phyloP scores from a whole-genome alignment of 2,888 invertebrate genomes.

The Baronia brevicornis region DNA sequence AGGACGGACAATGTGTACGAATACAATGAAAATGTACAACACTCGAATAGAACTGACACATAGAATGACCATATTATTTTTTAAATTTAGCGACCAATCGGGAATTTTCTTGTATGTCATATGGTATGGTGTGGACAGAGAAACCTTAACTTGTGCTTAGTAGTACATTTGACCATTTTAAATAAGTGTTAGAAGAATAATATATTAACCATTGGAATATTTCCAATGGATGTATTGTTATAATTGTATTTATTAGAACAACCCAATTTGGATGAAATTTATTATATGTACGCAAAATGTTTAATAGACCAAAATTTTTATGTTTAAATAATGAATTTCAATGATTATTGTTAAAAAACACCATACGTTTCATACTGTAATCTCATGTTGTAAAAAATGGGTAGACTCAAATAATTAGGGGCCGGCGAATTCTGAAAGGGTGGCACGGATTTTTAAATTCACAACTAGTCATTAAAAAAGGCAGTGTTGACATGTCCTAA shows the following conservation, averaged over 20 bases:
- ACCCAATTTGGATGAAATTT: constrained; percentile 32
- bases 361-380: constrained; percentile 8
- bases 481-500: no score
- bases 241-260: constrained; percentile 22
- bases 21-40: no score
- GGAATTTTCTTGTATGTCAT: no score
- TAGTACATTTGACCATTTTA: constrained; percentile 31
- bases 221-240: constrained; percentile 21
- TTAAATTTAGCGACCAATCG: no score
- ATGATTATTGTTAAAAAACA: constrained; percentile 5
- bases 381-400: constrained; percentile 10
- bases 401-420: no score
- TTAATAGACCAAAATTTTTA: constrained; percentile 25
- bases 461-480: no score
- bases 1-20: no score
- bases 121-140: no score
- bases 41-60: no score
- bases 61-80: no score
- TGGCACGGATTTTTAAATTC: no score
- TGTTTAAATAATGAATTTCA: constrained; percentile 24
- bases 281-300: constrained; percentile 22
- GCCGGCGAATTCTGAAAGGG: no score
- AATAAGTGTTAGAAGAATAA: constrained; percentile 23
- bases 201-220: constrained; percentile 21
- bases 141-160: constrained; percentile 33